Conservation (phyloP, 2,888 invertebrate genomes). For the Dyspetes luteomarginatus region DNA sequence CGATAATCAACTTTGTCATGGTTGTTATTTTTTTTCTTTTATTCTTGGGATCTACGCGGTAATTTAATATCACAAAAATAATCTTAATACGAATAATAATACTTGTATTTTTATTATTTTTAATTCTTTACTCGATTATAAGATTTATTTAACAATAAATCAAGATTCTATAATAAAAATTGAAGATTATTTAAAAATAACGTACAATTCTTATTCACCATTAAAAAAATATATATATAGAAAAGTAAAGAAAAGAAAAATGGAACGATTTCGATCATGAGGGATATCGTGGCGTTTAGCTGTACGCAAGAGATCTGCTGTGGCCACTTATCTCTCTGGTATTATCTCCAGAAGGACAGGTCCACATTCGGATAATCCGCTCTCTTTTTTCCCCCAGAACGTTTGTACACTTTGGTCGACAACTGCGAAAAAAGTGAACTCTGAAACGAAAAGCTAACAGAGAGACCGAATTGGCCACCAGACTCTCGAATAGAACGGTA, state of each 20-base stretch:
- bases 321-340: slow-evolving; percentile 20
- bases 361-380: slow-evolving; percentile 16
- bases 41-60: not conserved
- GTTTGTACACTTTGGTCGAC: slow-evolving; percentile 26
- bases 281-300: not conserved
- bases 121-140: not conserved
- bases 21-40: not conserved
- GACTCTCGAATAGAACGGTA: slow-evolving; percentile 3
- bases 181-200: too few species aligned
- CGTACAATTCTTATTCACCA: not conserved
- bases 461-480: not conserved
- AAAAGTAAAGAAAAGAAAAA: not conserved
- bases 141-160: not conserved
- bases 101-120: not conserved
- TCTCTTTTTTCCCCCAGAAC: not conserved
- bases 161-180: not conserved
- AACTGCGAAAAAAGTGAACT: slow-evolving; percentile 40
- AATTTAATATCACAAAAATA: not conserved
- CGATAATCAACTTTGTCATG: slow-evolving; percentile 18
- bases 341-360: slow-evolving; percentile 27
- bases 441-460: slow-evolving; percentile 24
- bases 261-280: not conserved
- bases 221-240: not conserved
- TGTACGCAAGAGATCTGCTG: not conserved
- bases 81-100: not conserved